These are phyloP conservation scores for Busseola fusca DNA, from an alignment of 2,888 invertebrate species.

Conservation along the genomic window DNA sequence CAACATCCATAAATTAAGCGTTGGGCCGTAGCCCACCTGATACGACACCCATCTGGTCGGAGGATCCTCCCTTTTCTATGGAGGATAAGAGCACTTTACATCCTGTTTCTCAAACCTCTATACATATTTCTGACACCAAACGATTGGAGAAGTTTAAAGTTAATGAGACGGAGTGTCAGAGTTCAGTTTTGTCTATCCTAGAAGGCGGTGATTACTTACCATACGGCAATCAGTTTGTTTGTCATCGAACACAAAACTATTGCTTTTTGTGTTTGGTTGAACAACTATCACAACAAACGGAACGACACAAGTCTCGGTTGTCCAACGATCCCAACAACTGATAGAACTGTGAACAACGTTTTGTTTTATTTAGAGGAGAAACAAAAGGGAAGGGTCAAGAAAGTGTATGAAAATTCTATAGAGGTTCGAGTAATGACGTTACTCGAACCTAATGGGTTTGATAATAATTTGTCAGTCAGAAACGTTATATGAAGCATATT, in stretches of 20 bases:
- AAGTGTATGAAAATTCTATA: too few species aligned
- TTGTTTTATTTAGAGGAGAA: neutral
- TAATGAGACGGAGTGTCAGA: too few species aligned
- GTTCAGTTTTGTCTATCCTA: too few species aligned
- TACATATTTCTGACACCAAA: too few species aligned
- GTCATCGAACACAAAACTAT: neutral
- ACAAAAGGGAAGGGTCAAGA: neutral
- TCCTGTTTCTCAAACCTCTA: too few species aligned
- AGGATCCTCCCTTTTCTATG: too few species aligned
- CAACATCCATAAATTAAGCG: too few species aligned
- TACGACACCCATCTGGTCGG: too few species aligned
- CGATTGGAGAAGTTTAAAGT: too few species aligned
- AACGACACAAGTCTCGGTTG: slow-evolving; percentile 69
- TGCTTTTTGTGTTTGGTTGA: neutral
- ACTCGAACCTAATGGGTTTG: too few species aligned
- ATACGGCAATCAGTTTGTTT: neutral
- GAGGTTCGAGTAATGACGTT: neutral
- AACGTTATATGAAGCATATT: neutral
- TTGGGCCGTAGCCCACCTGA: too few species aligned
- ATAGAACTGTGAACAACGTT: slow-evolving; percentile 71
- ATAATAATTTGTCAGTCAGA: neutral
- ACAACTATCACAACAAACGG: slow-evolving; percentile 59
- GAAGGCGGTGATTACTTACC: neutral
- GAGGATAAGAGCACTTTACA: too few species aligned
- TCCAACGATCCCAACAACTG: slow-evolving; percentile 68